Evolutionary conservation across 2,113 vertebrate genomes (phyloP).

Genomic region (Eudyptes chrysolophus): DNA sequence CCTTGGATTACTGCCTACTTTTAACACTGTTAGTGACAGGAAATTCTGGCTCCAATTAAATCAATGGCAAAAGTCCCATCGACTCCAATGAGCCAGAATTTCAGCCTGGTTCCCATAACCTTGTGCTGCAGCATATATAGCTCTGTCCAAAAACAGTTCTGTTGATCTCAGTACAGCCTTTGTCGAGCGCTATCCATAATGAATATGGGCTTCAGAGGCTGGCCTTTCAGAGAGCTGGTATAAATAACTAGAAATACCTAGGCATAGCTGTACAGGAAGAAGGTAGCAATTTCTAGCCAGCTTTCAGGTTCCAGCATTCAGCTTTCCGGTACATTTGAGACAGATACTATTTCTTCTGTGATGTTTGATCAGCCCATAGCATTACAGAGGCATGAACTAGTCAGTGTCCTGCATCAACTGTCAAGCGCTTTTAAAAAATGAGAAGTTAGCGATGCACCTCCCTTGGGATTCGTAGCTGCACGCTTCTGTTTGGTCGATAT

Average conservation of each 20-base stretch:
- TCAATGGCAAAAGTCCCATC: neutral
- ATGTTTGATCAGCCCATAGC: neutral
- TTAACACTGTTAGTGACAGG: neutral
- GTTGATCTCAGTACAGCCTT: neutral
- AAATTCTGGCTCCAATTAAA: neutral
- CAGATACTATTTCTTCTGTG: neutral
- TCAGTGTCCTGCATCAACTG: neutral
- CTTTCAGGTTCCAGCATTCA: neutral
- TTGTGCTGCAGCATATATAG: neutral
- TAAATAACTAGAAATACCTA: neutral
- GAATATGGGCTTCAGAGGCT: neutral
- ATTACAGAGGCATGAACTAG: neutral
- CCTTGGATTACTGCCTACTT: neutral
- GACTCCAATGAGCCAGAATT: neutral
- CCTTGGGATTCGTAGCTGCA: neutral
- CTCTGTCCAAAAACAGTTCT: neutral
- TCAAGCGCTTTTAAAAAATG: neutral
- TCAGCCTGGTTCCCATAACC: neutral
- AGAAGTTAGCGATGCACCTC: neutral
- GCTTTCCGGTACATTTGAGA: neutral
- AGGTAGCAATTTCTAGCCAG: neutral
- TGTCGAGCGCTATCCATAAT: neutral
- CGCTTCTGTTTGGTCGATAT: fast-evolving
- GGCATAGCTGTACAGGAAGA: neutral
- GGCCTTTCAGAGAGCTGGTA: neutral